Evolutionary conservation across 2,113 vertebrate species (phyloP).

Genomic region (Hypanus sabinus): DNA sequence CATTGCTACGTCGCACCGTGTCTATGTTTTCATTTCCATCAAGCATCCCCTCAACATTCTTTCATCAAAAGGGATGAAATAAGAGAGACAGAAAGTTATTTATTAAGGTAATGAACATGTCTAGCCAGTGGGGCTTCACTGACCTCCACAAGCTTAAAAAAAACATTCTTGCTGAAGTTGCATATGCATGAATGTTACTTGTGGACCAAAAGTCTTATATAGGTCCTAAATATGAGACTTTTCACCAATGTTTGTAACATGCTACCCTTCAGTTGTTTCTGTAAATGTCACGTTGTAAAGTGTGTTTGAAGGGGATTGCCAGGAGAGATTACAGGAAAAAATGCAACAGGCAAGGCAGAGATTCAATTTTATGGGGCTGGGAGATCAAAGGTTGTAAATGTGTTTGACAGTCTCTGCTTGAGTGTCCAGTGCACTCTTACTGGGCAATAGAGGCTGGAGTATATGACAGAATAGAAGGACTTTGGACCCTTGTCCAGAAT

Average conservation of each 20-base stretch:
- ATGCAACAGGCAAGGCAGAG: neutral
- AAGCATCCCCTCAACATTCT: constrained; percentile 62
- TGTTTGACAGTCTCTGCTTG: too few species aligned
- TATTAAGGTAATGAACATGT: constrained; percentile 24
- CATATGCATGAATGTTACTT: neutral
- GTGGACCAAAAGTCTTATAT: neutral
- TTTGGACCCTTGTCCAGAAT: neutral
- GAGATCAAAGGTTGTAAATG: neutral
- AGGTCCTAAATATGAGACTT: neutral
- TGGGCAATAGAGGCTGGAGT: neutral
- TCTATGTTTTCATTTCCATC: constrained; percentile 66
- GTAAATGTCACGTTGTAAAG: neutral
- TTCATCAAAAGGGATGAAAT: constrained; percentile 54
- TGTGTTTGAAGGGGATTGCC: neutral
- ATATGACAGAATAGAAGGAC: neutral
- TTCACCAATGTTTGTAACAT: neutral
- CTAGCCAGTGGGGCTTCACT: neutral
- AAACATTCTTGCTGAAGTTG: neutral
- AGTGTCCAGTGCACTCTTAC: neutral
- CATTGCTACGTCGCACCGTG: constrained; percentile 60
- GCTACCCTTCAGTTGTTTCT: neutral
- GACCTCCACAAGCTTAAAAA: neutral
- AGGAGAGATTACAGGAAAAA: neutral
- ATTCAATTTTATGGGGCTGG: too few species aligned
- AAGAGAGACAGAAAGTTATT: constrained; percentile 44